Base-by-base conservation (phyloP, 2,113 vertebrate genomes). In the Hymenochirus boettgeri region DNA sequence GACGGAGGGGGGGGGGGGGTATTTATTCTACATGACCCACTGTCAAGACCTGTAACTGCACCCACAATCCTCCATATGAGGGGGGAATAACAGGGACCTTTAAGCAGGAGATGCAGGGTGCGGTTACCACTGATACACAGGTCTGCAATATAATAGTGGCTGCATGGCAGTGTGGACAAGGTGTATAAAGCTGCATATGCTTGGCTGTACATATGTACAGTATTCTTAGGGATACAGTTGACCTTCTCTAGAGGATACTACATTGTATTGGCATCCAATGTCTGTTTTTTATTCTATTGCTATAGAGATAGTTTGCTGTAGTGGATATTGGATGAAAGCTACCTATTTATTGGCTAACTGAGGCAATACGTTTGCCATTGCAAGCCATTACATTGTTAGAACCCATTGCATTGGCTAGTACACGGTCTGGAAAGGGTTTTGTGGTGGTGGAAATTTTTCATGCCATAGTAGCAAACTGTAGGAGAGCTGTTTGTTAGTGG, bases 181-280 rank as follows among this genome's bases (percentile, higher is more conserved):
- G 33, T 35, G 33, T 13, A 35, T 35, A 11, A 33, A n/a, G n/a
- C n/a, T 33, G 33, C 15, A 35, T 35, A 13, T 35, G 33, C 33
- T 8, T 7, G 31, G 31, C 10, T 15, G 15, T 17, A 37, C n/a
- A 37, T 27, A 45, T 10, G 54, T 56, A 47, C 27, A 8, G 7
- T 7, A 29, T 25, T 7, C 5, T 29, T 3, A 27, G 12, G 10
- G 7, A 21, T n/a, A 42, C 6, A 7, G 39, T 15, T 59, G 56
- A 59, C 64, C 64, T 66, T 66, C 64, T 31, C 45, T n/a, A 15
- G 24, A 55, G n/a, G 51, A 64, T 55, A 37, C 52, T 55, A 26
- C 23, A 62, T 26, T 47, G 37, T 21, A 45, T 23, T 24, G 33
- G 61, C 50, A 54, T 63, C 61, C 57, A 24, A 51, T 55, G 24